These are phyloP conservation scores for Sinosuthora webbiana DNA, from an alignment of 2,113 vertebrate species.

Conservation along the genomic window DNA sequence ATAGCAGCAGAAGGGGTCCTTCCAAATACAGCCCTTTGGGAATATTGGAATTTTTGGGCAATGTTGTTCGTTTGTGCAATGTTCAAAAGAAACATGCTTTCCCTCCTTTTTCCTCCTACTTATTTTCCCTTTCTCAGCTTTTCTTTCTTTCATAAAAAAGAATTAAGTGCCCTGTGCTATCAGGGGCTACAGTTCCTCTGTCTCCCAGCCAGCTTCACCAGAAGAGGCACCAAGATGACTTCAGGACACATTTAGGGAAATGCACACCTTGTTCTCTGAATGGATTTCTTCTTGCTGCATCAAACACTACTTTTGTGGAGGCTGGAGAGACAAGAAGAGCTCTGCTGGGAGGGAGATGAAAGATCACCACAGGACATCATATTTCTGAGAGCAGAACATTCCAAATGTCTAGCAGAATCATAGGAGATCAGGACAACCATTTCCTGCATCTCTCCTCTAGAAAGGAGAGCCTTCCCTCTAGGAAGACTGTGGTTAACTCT, in stretches of 20 bases:
- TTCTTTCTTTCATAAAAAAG: neutral
- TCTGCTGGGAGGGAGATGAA: neutral
- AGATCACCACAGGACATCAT: neutral
- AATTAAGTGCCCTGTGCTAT: neutral
- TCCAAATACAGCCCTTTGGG: neutral
- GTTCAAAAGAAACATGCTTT: accelerated
- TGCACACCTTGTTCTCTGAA: neutral
- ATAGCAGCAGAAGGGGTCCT: neutral
- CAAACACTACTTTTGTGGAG: neutral
- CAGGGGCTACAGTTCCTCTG: neutral
- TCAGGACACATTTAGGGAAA: neutral
- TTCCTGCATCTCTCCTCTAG: neutral
- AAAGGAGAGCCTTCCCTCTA: neutral
- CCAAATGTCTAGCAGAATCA: neutral
- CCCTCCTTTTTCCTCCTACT: neutral
- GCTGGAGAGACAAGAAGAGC: neutral
- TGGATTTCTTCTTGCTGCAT: neutral
- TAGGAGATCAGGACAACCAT: neutral
- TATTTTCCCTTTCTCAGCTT: neutral
- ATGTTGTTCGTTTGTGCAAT: neutral
- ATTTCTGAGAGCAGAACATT: neutral
- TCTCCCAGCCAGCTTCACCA: neutral
- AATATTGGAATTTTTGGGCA: neutral
- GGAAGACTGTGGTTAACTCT: neutral
- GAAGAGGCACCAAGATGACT: neutral